phyloP scores from a whole-genome alignment of 2,797 vertebrate genomes.

The Halcyon badia region DNA sequence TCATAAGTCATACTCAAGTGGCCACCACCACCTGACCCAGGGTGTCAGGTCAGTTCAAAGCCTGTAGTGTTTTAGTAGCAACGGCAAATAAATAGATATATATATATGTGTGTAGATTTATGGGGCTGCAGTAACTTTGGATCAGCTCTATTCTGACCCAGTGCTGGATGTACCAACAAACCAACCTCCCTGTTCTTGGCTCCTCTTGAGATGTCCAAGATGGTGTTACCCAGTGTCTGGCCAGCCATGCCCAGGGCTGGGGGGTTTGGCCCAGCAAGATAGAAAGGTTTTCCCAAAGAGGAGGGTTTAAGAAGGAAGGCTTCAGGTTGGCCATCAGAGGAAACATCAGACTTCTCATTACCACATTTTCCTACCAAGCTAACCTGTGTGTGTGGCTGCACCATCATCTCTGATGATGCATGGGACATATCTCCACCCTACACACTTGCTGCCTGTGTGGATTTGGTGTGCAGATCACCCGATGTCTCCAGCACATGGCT shows the following conservation, averaged over 20 bases:
- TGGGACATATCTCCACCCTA: not conserved
- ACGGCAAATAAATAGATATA: too few species aligned
- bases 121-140: not conserved
- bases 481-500: too few species aligned
- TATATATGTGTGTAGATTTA: not conserved
- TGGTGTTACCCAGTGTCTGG: not conserved
- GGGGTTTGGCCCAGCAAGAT: not conserved
- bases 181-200: not conserved
- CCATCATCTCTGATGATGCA: not conserved
- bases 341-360: not conserved
- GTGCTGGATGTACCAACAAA: not conserved
- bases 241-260: not conserved
- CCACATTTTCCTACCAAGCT: not conserved
- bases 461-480: not conserved
- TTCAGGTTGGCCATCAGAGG: not conserved
- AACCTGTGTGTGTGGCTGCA: not conserved
- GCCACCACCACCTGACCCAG: not conserved
- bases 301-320: not conserved
- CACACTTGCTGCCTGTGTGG: not conserved
- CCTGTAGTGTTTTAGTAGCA: not conserved
- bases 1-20: too few species aligned
- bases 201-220: not conserved
- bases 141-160: not conserved
- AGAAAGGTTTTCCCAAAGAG: not conserved
- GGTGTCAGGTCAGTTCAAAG: not conserved